A percentile compares a stretch with the other conserved stretches of the same genome.
phyloP scores from a whole-genome alignment of 2,888 invertebrate species.

The Rhopalosiphum nymphaeae region DNA sequence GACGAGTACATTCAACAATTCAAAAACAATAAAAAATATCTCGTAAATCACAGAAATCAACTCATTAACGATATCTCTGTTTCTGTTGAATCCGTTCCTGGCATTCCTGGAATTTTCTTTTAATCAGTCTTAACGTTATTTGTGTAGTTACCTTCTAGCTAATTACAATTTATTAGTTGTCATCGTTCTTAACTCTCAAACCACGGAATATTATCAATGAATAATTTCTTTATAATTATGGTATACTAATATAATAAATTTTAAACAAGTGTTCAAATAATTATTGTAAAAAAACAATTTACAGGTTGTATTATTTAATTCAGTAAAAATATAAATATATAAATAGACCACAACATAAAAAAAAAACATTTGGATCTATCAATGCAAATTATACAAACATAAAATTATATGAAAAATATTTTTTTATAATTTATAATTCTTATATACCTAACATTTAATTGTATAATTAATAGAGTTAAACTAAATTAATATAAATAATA shows the following conservation, averaged over 20 bases:
- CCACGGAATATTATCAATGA: background rate
- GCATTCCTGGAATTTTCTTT: background rate
- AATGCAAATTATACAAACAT: background rate
- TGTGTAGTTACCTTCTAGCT: background rate
- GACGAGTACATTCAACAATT: background rate
- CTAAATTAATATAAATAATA: background rate
- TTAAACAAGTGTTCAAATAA: background rate
- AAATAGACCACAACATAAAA: background rate
- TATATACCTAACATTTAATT: background rate
- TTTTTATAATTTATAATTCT: background rate
- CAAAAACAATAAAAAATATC: background rate
- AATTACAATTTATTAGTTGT: background rate
- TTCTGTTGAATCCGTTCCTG: background rate
- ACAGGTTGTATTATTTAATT: background rate
- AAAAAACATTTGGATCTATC: background rate
- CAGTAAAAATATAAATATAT: background rate
- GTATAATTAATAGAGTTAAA: background rate
- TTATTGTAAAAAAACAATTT: background rate
- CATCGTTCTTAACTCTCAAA: background rate
- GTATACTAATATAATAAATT: background rate
- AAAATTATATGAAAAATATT: background rate
- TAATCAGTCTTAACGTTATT: background rate
- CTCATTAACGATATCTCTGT: background rate
- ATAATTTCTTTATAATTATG: background rate
- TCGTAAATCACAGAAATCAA: background rate